These are phyloP conservation scores for Drosophila truncata DNA, from an alignment of 1,140 invertebrate species.

Conservation along the genomic window DNA sequence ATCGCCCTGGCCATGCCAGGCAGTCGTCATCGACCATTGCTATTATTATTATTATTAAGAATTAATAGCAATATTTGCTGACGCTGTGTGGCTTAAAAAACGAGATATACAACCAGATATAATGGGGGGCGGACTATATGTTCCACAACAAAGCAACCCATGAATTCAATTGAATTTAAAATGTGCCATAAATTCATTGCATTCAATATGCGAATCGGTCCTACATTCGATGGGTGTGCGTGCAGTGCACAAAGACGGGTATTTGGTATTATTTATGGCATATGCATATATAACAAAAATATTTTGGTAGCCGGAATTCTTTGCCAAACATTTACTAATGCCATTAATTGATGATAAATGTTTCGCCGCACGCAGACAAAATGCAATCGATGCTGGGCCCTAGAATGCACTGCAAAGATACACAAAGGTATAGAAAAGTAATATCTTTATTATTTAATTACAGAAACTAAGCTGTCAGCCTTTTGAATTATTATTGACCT, in stretches of 20 bases:
- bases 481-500: too few species aligned
- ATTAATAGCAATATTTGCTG: conserved; percentile 78
- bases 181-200: conserved; percentile 63
- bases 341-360: conserved; percentile 70
- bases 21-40: conserved; percentile 29
- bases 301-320: conserved; percentile 51
- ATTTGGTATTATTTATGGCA: conserved; percentile 66
- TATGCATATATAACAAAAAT: conserved; percentile 57
- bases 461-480: background rate
- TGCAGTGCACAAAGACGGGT: conserved; percentile 31
- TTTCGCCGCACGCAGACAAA: conserved; percentile 40
- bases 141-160: conserved; percentile 34
- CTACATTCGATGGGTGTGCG: conserved; percentile 7
- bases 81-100: conserved; percentile 39
- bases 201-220: conserved; percentile 29
- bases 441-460: too few species aligned
- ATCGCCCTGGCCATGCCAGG: background rate
- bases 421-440: background rate
- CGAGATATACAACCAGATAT: conserved; percentile 31
- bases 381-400: conserved; percentile 25
- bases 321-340: conserved; percentile 64
- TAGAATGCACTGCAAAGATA: conserved; percentile 6
- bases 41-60: conserved; percentile 68
- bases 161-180: conserved; percentile 74
- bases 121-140: conserved; percentile 1